Evolutionary conservation across 2,113 vertebrate species (phyloP).

Genomic region (Harpagus bidentatus): DNA sequence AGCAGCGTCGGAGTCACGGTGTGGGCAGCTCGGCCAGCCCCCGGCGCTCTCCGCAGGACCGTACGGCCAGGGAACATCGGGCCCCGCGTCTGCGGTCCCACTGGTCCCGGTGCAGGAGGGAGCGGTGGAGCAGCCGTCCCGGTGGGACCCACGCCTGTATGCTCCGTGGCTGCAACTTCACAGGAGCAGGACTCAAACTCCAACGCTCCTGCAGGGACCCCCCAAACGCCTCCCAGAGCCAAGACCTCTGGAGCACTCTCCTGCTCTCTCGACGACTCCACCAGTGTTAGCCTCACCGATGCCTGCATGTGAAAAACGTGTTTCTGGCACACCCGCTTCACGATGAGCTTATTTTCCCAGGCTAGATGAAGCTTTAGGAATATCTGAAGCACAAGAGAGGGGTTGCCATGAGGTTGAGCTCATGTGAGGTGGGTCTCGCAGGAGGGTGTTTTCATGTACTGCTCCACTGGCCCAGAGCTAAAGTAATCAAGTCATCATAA

Average conservation of each 20-base stretch:
- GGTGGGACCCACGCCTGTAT: fast-evolving
- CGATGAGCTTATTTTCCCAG: not conserved
- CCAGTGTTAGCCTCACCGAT: not conserved
- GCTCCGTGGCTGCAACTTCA: not conserved
- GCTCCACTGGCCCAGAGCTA: not conserved
- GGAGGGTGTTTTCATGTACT: not conserved
- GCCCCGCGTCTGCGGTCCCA: fast-evolving
- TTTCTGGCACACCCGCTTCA: not conserved
- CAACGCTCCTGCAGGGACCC: not conserved
- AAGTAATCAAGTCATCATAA: not conserved
- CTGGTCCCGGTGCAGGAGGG: not conserved
- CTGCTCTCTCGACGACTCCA: not conserved
- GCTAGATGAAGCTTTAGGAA: not conserved
- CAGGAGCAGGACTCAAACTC: not conserved
- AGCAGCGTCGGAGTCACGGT: fast-evolving
- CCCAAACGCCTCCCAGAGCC: not conserved
- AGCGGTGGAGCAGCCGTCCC: not conserved
- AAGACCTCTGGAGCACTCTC: not conserved
- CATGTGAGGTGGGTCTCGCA: not conserved
- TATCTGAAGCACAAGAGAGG: not conserved
- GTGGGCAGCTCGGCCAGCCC: not conserved
- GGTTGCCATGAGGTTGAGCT: not conserved
- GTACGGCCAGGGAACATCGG: fast-evolving
- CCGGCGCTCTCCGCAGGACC: not conserved
- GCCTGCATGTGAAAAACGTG: not conserved